Evolutionary conservation across 2,888 invertebrate species (phyloP).

Genomic region (Volucella inflata): DNA sequence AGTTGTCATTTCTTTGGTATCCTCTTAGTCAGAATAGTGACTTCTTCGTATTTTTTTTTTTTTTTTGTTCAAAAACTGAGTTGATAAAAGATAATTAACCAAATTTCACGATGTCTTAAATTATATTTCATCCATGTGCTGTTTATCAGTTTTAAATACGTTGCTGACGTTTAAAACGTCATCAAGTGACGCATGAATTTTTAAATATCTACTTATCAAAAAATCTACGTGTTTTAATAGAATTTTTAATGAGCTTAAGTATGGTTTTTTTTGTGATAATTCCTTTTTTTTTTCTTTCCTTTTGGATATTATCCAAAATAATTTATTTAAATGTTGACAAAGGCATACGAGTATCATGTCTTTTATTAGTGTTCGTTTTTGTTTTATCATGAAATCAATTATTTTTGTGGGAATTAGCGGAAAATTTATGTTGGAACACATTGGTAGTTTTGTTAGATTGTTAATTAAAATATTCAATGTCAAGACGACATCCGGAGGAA

Average conservation of each 20-base stretch:
- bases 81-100: neutral
- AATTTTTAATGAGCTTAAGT: constrained; percentile 27
- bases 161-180: constrained; percentile 42
- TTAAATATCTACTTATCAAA: constrained; percentile 5
- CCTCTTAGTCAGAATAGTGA: no score
- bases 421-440: constrained; percentile 1
- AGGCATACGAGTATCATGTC: constrained; percentile 46
- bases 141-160: neutral
- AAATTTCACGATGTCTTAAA: neutral
- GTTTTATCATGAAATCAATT: constrained; percentile 32
- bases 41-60: neutral
- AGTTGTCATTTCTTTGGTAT: neutral
- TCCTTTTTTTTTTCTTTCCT: constrained; percentile 12
- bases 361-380: constrained; percentile 40
- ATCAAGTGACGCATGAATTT: constrained; percentile 7
- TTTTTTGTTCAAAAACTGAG: neutral
- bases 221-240: constrained; percentile 2
- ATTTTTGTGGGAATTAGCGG: neutral
- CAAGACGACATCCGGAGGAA: no score
- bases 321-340: constrained; percentile 4
- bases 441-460: neutral
- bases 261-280: constrained; percentile 17
- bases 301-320: constrained; percentile 54
- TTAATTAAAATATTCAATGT: no score
- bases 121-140: neutral